These are phyloP conservation scores for Plecotus auritus DNA, from an alignment of 2,113 vertebrate genomes.

Conservation along the genomic window DNA sequence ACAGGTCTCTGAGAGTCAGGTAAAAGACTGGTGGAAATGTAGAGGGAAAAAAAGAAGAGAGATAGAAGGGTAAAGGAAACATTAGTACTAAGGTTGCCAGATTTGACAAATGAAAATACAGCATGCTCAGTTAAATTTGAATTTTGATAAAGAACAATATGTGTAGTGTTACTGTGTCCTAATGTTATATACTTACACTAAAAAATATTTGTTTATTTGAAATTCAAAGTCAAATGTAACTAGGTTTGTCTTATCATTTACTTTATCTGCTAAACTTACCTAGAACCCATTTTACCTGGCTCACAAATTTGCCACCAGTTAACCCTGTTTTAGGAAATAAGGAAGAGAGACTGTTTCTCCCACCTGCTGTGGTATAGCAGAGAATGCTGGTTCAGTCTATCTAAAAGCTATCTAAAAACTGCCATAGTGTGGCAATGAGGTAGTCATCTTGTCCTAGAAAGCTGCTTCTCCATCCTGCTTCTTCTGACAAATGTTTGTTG, in stretches of 20 bases:
- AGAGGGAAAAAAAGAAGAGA: not conserved
- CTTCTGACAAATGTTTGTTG: constrained; percentile 8
- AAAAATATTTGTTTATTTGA: not conserved
- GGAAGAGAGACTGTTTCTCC: not conserved
- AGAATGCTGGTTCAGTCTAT: not conserved
- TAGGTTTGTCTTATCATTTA: not conserved
- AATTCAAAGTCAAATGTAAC: constrained; percentile 7
- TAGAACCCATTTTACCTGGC: not conserved
- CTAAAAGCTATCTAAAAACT: constrained; percentile 20
- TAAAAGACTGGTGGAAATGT: not conserved
- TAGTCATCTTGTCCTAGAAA: not conserved
- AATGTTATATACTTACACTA: not conserved
- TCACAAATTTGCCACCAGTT: not conserved
- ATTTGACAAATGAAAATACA: constrained; percentile 9
- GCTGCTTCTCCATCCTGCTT: not conserved
- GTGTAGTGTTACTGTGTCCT: not conserved
- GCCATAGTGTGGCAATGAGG: not conserved
- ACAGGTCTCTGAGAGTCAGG: not conserved
- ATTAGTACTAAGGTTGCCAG: not conserved
- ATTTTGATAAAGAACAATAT: not conserved
- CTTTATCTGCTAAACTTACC: constrained; percentile 11
- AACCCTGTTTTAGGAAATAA: constrained; percentile 19
- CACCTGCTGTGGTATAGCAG: not conserved
- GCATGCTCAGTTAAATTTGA: not conserved
- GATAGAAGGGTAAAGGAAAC: not conserved